Percentiles rank a stretch among this genome's conserved stretches.
Conservation (phyloP, 2,797 vertebrate species). For the Poecilia picta region DNA sequence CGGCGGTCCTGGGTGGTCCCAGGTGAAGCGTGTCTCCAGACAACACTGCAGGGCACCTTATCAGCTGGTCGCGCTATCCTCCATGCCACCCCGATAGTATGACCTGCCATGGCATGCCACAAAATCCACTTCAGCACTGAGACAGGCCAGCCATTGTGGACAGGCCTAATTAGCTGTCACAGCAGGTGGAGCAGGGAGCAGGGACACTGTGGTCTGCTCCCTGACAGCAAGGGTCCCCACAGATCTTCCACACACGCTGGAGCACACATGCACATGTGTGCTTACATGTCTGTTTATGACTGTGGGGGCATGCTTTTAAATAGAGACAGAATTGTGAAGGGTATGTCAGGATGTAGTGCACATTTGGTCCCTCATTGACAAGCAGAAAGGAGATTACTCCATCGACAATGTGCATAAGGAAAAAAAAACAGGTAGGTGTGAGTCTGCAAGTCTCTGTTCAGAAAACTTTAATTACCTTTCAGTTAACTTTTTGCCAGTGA, state of each 20-base stretch:
- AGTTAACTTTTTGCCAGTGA: conserved; percentile 40
- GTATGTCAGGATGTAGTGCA: conserved; percentile 40
- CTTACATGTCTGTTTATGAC: conserved; percentile 10
- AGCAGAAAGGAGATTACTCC: conserved; percentile 29
- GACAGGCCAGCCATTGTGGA: conserved; percentile 69
- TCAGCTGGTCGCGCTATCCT: conserved; percentile 58
- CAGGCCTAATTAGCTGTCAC: conserved; percentile 81
- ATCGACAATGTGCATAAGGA: conserved; percentile 27
- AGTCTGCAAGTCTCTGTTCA: conserved; percentile 19
- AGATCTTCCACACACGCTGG: conserved; percentile 63
- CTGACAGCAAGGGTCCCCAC: conserved; percentile 68
- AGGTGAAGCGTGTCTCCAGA: conserved; percentile 57
- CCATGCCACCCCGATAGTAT: conserved; percentile 53
- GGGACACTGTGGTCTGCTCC: conserved; percentile 65
- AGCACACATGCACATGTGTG: conserved; percentile 32
- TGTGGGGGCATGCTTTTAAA: conserved; percentile 27
- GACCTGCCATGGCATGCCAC: conserved; percentile 61
- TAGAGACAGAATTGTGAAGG: conserved; percentile 36
- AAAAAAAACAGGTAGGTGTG: conserved; percentile 10
- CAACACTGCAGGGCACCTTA: conserved; percentile 64
- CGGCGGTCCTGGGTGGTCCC: conserved; percentile 48
- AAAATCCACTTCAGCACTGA: conserved; percentile 68
- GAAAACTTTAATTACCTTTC: conserved; percentile 59
- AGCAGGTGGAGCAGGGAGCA: conserved; percentile 72
- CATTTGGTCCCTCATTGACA: conserved; percentile 33